phyloP scores from a whole-genome alignment of 2,797 vertebrate genomes.

The Chelmon rostratus region DNA sequence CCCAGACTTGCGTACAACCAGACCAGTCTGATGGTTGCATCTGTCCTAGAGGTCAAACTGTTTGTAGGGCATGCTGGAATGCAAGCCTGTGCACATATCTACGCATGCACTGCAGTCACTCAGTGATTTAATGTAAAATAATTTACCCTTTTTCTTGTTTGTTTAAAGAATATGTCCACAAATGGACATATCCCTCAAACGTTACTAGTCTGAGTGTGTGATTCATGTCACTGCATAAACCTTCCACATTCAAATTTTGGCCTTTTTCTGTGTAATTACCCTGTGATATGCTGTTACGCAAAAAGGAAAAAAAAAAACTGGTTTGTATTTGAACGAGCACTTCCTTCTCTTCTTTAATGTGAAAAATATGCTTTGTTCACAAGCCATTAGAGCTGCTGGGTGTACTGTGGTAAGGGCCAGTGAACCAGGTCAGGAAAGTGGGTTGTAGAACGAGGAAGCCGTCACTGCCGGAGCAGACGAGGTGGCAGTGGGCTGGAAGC shows the following conservation, averaged over 20 bases:
- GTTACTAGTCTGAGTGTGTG: neutral
- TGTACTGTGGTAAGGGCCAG: constrained; percentile 55
- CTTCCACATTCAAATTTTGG: constrained; percentile 43
- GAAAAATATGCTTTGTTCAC: constrained; percentile 61
- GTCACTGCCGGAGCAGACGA: constrained; percentile 62
- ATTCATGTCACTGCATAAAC: constrained; percentile 39
- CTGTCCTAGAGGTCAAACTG: constrained; percentile 66
- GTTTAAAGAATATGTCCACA: constrained; percentile 16
- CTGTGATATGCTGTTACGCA: constrained; percentile 53
- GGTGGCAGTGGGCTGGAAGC: constrained; percentile 60
- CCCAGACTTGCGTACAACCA: constrained; percentile 49
- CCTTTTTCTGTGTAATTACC: constrained; percentile 50
- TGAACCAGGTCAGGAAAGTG: constrained; percentile 58
- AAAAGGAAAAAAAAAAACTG: constrained; percentile 28
- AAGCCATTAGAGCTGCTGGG: constrained; percentile 49
- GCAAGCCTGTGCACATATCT: constrained; percentile 22
- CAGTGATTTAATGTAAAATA: constrained; percentile 16
- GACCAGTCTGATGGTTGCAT: constrained; percentile 52
- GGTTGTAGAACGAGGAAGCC: constrained; percentile 60
- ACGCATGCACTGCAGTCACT: neutral
- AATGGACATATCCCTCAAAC: constrained; percentile 21
- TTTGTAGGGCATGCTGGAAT: constrained; percentile 53
- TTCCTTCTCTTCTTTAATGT: constrained; percentile 42
- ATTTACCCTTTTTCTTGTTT: constrained; percentile 15
- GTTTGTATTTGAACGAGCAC: constrained; percentile 48